These are phyloP conservation scores for Rhabdornis inornatus DNA, from an alignment of 2,113 vertebrate genomes.

Conservation along the genomic window DNA sequence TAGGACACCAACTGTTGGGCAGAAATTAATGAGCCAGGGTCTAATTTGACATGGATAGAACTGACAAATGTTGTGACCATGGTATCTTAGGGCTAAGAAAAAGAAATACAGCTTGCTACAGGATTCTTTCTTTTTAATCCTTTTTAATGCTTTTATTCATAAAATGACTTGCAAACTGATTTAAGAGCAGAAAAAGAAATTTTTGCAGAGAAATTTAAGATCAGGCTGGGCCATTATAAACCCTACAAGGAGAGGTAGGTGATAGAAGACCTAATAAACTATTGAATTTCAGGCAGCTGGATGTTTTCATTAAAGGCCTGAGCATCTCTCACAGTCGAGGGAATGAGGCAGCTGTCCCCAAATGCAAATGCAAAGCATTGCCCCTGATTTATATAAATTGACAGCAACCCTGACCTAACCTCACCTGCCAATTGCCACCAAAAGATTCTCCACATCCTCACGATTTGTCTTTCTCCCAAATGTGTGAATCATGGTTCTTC, in stretches of 20 bases:
- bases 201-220: background rate
- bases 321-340: background rate
- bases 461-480: background rate
- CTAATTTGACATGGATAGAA: background rate
- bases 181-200: background rate
- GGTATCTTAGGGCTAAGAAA: background rate
- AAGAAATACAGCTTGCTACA: background rate
- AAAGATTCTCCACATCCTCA: fast-evolving
- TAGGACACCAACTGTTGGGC: background rate
- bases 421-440: background rate
- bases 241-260: background rate
- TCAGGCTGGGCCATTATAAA: background rate
- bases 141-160: background rate
- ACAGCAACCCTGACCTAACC: background rate
- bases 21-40: background rate
- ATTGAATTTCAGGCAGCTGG: background rate
- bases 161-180: background rate
- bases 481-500: too few relatives aligned
- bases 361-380: background rate
- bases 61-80: background rate
- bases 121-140: background rate
- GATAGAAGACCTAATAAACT: background rate
- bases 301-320: background rate
- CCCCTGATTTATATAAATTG: background rate
- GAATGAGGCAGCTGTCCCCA: background rate